Conservation (phyloP, 2,888 invertebrate species). For the Homarus gammarus region DNA sequence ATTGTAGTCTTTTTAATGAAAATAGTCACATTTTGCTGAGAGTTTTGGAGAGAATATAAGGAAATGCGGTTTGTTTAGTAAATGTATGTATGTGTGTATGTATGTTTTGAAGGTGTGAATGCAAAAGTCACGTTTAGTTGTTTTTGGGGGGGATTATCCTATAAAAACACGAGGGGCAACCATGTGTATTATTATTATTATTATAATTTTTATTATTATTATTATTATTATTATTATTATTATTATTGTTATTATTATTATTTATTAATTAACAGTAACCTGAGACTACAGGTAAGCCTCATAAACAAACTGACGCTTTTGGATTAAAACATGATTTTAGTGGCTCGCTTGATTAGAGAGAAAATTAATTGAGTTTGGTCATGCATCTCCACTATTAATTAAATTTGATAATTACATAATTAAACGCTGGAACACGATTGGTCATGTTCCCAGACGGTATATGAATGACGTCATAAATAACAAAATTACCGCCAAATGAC, state of each 20-base stretch:
- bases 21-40: too few relatives aligned
- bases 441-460: background rate
- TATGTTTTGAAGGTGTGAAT: too few relatives aligned
- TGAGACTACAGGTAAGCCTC: background rate
- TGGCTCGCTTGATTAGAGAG: background rate
- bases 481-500: too few relatives aligned
- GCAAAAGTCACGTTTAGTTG: too few relatives aligned
- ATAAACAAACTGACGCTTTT: background rate
- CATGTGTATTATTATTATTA: background rate
- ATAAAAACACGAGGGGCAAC: too few relatives aligned
- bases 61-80: too few relatives aligned
- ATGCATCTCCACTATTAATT: conserved; percentile 7
- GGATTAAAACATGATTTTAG: background rate
- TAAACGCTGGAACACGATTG: background rate
- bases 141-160: too few relatives aligned
- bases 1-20: too few relatives aligned
- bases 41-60: too few relatives aligned
- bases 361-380: conserved; percentile 6
- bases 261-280: background rate
- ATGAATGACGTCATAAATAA: too few relatives aligned
- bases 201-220: too few relatives aligned
- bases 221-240: background rate
- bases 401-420: conserved; percentile 5
- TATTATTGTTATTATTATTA: background rate
- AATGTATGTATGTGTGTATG: too few relatives aligned